Percentiles rank a stretch among this genome's conserved stretches.
These are phyloP conservation scores for Furcula furcula DNA, from an alignment of 2,888 invertebrate species.

Conservation along the genomic window DNA sequence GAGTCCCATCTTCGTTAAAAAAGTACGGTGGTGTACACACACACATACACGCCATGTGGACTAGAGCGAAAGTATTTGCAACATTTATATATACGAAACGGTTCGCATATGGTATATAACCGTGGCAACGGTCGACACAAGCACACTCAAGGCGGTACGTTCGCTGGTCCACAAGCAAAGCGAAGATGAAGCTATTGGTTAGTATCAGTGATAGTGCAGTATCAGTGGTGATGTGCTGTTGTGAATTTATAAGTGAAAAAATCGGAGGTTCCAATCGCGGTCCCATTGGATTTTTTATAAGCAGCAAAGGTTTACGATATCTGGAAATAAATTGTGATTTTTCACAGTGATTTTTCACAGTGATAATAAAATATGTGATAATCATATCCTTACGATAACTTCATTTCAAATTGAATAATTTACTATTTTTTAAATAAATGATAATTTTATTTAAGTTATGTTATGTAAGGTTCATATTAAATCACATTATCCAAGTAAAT, in stretches of 20 bases:
- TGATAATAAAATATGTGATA: no score
- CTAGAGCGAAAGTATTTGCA: slow-evolving; percentile 73
- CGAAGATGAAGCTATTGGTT: slow-evolving; percentile 78
- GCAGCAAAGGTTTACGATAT: no score
- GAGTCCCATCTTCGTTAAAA: slow-evolving; percentile 1
- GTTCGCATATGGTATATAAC: slow-evolving; percentile 70
- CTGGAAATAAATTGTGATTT: no score
- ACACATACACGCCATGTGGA: slow-evolving; percentile 25
- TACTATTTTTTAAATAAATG: no score
- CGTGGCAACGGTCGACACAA: slow-evolving; percentile 33
- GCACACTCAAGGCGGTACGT: slow-evolving; percentile 70
- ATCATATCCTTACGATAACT: no score
- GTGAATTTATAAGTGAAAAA: no score
- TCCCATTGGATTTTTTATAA: no score
- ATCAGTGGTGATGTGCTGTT: slow-evolving; percentile 21
- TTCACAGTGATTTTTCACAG: no score
- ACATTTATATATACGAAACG: slow-evolving; percentile 60
- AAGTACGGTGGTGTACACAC: slow-evolving; percentile 35
- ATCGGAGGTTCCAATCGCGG: no score
- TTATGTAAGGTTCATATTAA: no score
- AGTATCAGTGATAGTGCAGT: slow-evolving; percentile 47
- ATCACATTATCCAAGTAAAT: slow-evolving; percentile 12
- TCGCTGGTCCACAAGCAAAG: slow-evolving; percentile 73
- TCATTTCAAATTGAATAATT: no score
- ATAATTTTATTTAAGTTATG: no score